Percentiles rank a stretch among this genome's conserved stretches.
Conservation (phyloP, 2,113 vertebrate species). For the Andinoacara biseriatus region DNA sequence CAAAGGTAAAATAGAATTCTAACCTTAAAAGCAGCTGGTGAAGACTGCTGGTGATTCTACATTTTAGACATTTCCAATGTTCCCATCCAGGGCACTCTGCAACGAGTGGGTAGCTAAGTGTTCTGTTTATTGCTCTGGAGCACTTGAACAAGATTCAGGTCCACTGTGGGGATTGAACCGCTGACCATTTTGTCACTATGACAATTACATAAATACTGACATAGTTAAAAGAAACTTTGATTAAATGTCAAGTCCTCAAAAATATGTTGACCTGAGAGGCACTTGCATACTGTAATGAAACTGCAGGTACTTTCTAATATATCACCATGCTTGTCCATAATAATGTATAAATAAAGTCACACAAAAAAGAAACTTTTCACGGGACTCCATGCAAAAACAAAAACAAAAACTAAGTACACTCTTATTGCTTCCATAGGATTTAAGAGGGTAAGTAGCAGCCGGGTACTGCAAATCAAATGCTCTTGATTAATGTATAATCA, state of each 20-base stretch:
- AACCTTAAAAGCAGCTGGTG: constrained; percentile 29
- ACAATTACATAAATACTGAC: not conserved
- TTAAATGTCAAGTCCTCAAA: constrained; percentile 1
- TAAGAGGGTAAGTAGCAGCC: not conserved
- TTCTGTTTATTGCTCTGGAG: constrained; percentile 7
- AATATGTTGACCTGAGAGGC: not conserved
- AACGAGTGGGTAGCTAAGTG: constrained; percentile 5
- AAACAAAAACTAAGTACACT: not conserved
- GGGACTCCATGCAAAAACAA: no score
- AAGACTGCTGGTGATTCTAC: not conserved
- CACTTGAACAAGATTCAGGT: constrained; percentile 9
- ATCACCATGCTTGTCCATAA: not conserved
- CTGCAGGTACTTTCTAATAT: not conserved
- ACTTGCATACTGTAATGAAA: not conserved
- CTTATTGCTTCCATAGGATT: not conserved
- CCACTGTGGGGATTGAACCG: not conserved
- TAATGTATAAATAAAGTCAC: not conserved
- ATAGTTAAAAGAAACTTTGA: constrained; percentile 11
- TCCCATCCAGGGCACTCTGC: not conserved
- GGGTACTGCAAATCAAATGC: not conserved
- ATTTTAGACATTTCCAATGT: constrained; percentile 22
- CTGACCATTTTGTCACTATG: not conserved
- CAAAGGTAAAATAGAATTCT: constrained; percentile 32
- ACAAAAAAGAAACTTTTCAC: no score
- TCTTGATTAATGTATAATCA: no score